Evolutionary conservation across 2,797 vertebrate genomes (phyloP), one percentile per base, ranked within the genome.

Genomic region (Sebastes umbrosus): DNA sequence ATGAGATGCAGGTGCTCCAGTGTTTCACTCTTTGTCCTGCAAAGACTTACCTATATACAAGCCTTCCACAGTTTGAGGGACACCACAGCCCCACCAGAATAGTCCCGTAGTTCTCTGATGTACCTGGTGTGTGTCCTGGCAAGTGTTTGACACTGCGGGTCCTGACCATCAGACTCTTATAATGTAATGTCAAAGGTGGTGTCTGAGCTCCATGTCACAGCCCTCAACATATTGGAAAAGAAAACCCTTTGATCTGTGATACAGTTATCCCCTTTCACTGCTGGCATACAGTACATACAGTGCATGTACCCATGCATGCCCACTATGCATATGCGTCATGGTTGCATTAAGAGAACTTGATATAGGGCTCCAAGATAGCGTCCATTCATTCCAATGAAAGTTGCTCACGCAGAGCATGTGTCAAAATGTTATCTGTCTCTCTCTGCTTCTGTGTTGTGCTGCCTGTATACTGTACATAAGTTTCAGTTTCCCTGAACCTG

Each of bases 1-100:
- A 90, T 84, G 83, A 87, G 77, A 85, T 73, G 43, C 64, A 74
- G 20, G 59, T 84, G n/a, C 74, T 84, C 36, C 65, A 68, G 8
- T n/a, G 16, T 76, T 78, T 89, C 27, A 50, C 75, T 82, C 20
- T 57, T 65, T 77, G 46, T 84, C 24, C 6, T 71, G 16, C 39
- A 60, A 67, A 69, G 58, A 52, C 25, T 50, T 69, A 46, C 16
- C n/a, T 59, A 10, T 22, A 36, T 7, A 59, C 18, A 65, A 55
- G 14, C 13, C 3, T 59, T 5, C 18, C 25, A 6, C 22, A 39
- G 65, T 62, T 39, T 67, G 52, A 80, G 29, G 10, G 50, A 65
- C 55, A 76, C 7, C 32, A 14, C 29, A 50, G 63, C 25, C 39
- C 34, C 50, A 14, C 13, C n/a, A 14, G 22, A 39, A 43, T 18